phyloP scores from a whole-genome alignment of 2,113 vertebrate species.

The Cyprinus carpio region DNA sequence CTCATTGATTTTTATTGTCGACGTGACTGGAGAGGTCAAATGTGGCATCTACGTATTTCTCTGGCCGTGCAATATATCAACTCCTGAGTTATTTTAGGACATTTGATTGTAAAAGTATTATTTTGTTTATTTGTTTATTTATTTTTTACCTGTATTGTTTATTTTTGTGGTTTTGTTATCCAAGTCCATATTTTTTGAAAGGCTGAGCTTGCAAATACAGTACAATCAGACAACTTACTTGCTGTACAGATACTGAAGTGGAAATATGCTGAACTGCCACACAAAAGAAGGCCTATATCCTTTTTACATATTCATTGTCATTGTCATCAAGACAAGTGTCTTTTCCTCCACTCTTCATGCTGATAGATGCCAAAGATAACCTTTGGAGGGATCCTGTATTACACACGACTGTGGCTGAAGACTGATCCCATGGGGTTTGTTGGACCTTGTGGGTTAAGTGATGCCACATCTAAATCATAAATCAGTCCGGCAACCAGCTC shows the following conservation, averaged over 20 bases:
- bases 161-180: background rate
- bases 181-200: background rate
- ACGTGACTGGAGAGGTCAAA: no score
- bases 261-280: background rate
- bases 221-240: background rate
- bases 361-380: slow-evolving; percentile 13
- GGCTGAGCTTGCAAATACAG: background rate
- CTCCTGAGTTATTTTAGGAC: background rate
- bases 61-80: no score
- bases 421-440: slow-evolving; percentile 41
- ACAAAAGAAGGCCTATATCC: background rate
- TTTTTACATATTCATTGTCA: slow-evolving; percentile 13
- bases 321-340: background rate
- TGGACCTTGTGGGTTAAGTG: slow-evolving; percentile 67
- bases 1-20: no score
- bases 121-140: no score
- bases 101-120: background rate
- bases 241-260: background rate
- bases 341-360: background rate
- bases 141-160: no score
- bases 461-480: slow-evolving; percentile 70
- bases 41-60: no score
- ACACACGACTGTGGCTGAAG: slow-evolving; percentile 30
- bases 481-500: slow-evolving; percentile 66
- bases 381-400: slow-evolving; percentile 1